phyloP scores from a whole-genome alignment of 1,140 invertebrate species.

The Doryteuthis pealeii region DNA sequence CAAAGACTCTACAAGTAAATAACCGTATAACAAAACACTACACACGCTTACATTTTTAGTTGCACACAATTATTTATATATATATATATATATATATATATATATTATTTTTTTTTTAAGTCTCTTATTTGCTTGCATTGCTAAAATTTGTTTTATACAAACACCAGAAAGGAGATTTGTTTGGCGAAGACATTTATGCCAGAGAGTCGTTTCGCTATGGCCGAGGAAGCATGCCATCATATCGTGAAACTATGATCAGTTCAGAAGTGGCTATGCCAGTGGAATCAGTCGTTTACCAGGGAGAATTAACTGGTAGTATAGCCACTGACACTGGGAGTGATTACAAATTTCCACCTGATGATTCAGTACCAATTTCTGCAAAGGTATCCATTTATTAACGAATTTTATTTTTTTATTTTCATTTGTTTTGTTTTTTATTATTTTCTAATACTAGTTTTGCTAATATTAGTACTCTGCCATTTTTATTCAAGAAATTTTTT shows the following conservation, averaged over 20 bases:
- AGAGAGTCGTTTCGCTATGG: conserved; percentile 43
- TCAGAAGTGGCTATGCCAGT: conserved; percentile 18
- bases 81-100: too few relatives aligned
- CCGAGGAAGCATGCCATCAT: conserved; percentile 26
- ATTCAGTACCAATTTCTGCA: conserved; percentile 32
- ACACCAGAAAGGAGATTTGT: conserved; percentile 22
- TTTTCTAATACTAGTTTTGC: too few relatives aligned
- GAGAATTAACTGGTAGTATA: conserved; percentile 15
- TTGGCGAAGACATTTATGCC: conserved; percentile 44
- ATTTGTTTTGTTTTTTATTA: too few relatives aligned
- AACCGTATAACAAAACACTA: too few relatives aligned
- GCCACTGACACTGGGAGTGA: conserved; percentile 38
- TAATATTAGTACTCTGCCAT: too few relatives aligned
- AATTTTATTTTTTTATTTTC: too few relatives aligned
- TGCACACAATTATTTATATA: too few relatives aligned
- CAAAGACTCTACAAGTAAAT: too few relatives aligned
- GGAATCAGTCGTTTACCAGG: conserved; percentile 28
- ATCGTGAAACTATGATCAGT: conserved; percentile 24
- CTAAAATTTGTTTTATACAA: conserved; percentile 1
- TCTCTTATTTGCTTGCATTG: conserved; percentile 3
- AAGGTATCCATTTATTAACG: background rate
- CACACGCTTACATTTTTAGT: too few relatives aligned
- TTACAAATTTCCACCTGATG: conserved; percentile 43
- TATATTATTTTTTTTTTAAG: background rate
- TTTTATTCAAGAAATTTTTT: too few relatives aligned